A percentile compares a stretch with the other conserved stretches of the same genome.
Evolutionary conservation across 2,888 invertebrate genomes (phyloP).

Genomic region (Xanthia togata): DNA sequence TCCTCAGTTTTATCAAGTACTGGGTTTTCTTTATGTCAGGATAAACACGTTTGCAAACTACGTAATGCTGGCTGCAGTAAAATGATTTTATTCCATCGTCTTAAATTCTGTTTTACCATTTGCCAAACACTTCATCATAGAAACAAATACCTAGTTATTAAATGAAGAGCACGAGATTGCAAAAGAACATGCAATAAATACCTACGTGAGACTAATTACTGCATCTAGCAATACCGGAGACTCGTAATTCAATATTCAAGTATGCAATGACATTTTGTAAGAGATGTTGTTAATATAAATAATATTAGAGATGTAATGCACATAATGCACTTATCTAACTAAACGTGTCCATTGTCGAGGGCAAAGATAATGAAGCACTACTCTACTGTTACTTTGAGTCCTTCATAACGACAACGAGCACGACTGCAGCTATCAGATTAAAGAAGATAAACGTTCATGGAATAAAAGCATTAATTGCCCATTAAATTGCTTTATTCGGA

Average conservation of each 20-base stretch:
- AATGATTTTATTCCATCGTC: constrained; percentile 5
- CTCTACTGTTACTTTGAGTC: constrained; percentile 5
- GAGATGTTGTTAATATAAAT: constrained; percentile 25
- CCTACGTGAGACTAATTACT: constrained; percentile 41
- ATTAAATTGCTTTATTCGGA: constrained; percentile 14
- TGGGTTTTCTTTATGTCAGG: neutral
- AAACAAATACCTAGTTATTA: constrained; percentile 21
- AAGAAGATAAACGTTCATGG: constrained; percentile 6
- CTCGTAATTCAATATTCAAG: constrained; percentile 35
- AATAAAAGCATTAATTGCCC: constrained; percentile 18
- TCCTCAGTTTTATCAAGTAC: neutral
- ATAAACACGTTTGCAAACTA: neutral
- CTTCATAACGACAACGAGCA: constrained; percentile 4
- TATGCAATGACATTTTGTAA: constrained; percentile 33
- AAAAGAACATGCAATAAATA: constrained; percentile 30
- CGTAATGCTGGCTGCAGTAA: neutral
- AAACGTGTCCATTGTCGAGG: constrained; percentile 14
- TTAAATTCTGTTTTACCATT: neutral
- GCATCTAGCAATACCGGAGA: constrained; percentile 34
- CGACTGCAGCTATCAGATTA: neutral
- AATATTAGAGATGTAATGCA: constrained; percentile 5
- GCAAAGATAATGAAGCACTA: constrained; percentile 14
- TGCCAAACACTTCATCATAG: constrained; percentile 24
- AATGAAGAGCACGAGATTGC: constrained; percentile 20
- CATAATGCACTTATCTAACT: neutral